Evolutionary conservation across 2,888 invertebrate species (phyloP), one percentile per base, ranked within the genome.

Genomic region (Drosophila mercatorum): DNA sequence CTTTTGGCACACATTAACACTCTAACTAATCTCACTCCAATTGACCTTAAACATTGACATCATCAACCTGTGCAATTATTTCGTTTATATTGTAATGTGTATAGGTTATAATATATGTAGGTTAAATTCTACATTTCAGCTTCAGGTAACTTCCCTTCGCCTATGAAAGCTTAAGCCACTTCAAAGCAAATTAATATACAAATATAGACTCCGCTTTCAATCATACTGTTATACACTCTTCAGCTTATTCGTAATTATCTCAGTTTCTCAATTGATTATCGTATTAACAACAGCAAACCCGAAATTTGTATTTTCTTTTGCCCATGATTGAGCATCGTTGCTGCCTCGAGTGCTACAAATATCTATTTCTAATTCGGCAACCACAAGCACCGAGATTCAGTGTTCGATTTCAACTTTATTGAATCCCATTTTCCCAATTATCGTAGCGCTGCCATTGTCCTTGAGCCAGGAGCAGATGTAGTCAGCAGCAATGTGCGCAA

Each of bases 371-470:
- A 26, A 34, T 26, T 28, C 36, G 14, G 41, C 34, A 64, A 12
- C 38, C 52, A 46, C 38, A 53, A n/a, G 3, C 34, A 36, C 4
- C 14, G 34, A n/a, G 11, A 38, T 55, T 56, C n/a, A 31, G 41
- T 57, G 51, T 51, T 51, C 34, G 43, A 43, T 40, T 43, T 66
- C 38, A 38, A 43, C 41, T 57, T 59, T 56, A 70, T 62, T 62
- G 40, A 64, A 76, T 67, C 62, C 51, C 65, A 63, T 60, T 71
- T 55, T 22, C 31, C 14, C 44, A 60, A 57, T 60, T 60, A 46
- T 36, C 11, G n/a, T 17, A 4, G 7, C 10, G 26, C 22, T 58
- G 26, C 26, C 17, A 22, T 26, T 46, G 52, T 52, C 34, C 26
- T 46, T 41, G 41, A 0, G 14, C 31, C 75, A 58, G 10, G 31